These are phyloP conservation scores for Antrozous pallidus DNA, from an alignment of 2,797 vertebrate species.

Conservation along the genomic window DNA sequence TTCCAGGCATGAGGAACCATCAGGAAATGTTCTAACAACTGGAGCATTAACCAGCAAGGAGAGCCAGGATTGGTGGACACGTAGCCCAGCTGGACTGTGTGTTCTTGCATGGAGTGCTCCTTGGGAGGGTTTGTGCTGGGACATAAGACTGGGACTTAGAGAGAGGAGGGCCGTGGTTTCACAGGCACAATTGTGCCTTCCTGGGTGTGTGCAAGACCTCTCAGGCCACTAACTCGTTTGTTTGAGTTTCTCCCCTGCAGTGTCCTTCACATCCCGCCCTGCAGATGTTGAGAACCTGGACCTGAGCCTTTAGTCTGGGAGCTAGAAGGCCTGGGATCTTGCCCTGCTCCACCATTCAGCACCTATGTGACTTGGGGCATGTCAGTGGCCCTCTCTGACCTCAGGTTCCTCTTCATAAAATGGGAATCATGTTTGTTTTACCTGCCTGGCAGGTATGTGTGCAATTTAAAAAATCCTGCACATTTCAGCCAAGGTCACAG, in stretches of 20 bases:
- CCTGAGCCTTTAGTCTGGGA: neutral
- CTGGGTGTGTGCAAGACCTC: neutral
- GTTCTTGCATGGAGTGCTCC: neutral
- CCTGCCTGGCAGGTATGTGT: neutral
- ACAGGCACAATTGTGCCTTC: neutral
- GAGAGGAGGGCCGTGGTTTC: neutral
- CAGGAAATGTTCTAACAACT: neutral
- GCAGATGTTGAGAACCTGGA: rapidly evolving
- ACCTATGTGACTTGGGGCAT: neutral
- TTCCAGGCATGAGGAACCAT: neutral
- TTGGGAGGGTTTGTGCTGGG: neutral
- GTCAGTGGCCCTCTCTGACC: neutral
- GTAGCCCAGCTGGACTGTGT: neutral
- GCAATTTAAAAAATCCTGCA: neutral
- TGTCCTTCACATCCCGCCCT: rapidly evolving
- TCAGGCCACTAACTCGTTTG: rapidly evolving
- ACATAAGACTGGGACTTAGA: neutral
- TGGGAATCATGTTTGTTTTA: neutral
- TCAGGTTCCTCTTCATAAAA: neutral
- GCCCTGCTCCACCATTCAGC: neutral
- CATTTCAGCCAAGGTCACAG: neutral
- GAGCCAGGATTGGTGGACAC: rapidly evolving
- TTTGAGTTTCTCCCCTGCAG: neutral
- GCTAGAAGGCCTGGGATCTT: neutral
- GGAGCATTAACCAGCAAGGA: neutral